Evolutionary conservation across 2,797 vertebrate genomes (phyloP).

Genomic region (Kryptopterus vitreolus): DNA sequence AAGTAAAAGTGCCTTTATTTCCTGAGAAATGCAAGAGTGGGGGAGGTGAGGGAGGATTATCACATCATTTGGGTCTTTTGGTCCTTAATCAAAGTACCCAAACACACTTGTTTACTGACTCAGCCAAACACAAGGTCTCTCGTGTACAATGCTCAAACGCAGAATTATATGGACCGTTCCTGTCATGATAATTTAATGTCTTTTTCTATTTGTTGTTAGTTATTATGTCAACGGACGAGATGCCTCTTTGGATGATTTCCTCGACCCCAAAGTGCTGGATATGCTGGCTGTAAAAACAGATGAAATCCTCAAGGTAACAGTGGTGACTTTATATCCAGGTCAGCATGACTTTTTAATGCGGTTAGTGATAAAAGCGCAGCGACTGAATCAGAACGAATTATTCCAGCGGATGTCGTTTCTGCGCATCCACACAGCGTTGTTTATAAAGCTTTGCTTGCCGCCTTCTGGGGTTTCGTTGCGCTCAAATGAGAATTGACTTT

Average conservation of each 20-base stretch:
- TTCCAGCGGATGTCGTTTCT: neutral
- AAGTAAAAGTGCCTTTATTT: too few species aligned
- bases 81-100: neutral
- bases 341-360: neutral
- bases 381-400: neutral
- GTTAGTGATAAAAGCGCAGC: neutral
- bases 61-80: neutral
- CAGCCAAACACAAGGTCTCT: neutral
- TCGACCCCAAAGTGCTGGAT: constrained; percentile 85
- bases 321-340: neutral
- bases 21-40: neutral
- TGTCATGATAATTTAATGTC: neutral
- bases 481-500: too few species aligned
- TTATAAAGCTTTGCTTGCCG: too few species aligned
- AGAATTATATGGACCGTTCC: neutral
- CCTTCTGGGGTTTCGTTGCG: too few species aligned
- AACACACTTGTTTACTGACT: neutral
- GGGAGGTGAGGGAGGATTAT: too few species aligned
- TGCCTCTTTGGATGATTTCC: constrained; percentile 84
- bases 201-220: constrained; percentile 64
- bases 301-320: constrained; percentile 78
- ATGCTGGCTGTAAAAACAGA: constrained; percentile 72
- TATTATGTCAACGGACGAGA: constrained; percentile 89
- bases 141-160: neutral
- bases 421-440: neutral